These are phyloP conservation scores for Drosophila tristis DNA, from an alignment of 1,140 invertebrate genomes.

Conservation along the genomic window DNA sequence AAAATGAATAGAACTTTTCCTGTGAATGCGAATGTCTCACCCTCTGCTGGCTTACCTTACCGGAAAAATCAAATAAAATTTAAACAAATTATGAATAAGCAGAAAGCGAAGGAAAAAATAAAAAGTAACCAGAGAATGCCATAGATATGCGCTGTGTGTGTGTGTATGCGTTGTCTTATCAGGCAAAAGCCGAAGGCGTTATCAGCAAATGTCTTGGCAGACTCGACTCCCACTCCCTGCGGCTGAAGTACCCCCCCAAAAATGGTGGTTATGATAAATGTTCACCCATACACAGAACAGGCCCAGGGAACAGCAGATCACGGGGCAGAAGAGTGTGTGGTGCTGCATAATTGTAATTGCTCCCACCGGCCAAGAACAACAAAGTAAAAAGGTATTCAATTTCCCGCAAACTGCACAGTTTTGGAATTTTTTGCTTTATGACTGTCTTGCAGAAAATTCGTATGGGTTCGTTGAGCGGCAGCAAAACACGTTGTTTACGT, in stretches of 20 bases:
- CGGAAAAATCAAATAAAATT: conserved; percentile 38
- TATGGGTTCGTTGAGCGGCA: conserved; percentile 47
- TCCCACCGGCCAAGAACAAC: conserved; percentile 7
- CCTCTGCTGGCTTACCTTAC: too few species aligned
- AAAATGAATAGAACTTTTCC: conserved; percentile 15
- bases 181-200: conserved; percentile 51
- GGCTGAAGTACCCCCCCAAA: conserved; percentile 17
- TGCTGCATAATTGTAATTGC: conserved; percentile 43
- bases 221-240: conserved; percentile 17
- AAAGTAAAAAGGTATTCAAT: conserved; percentile 43
- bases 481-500: conserved; percentile 76
- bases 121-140: conserved; percentile 43
- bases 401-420: conserved; percentile 48
- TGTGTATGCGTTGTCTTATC: conserved; percentile 61
- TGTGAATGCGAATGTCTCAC: conserved; percentile 44
- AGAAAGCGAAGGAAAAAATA: conserved; percentile 15
- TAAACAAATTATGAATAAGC: conserved; percentile 59
- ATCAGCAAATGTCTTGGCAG: conserved; percentile 74
- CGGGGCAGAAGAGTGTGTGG: conserved; percentile 2
- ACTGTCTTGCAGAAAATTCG: conserved; percentile 58
- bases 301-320: conserved; percentile 5
- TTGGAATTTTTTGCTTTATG: conserved; percentile 40
- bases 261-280: conserved; percentile 48
- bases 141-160: conserved; percentile 30
- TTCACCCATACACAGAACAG: conserved; percentile 18